phyloP scores from a whole-genome alignment of 2,888 invertebrate species.

The Drosophila tanythrix region DNA sequence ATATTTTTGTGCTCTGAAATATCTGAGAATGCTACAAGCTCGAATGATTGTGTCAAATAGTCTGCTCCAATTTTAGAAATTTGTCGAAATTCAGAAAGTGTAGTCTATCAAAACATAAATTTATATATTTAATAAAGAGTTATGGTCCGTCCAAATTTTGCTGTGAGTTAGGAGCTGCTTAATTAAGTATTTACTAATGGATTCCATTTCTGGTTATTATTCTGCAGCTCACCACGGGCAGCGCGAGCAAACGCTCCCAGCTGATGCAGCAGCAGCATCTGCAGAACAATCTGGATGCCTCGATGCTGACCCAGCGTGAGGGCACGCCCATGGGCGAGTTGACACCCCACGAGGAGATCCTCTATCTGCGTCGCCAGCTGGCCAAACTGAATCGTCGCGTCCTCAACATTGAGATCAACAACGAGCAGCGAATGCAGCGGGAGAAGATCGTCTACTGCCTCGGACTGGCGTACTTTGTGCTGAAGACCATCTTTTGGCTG shows the following conservation, averaged over 20 bases:
- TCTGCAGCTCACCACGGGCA: conserved; percentile 79
- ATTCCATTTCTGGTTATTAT: neutral
- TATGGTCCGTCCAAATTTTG: conserved; percentile 50
- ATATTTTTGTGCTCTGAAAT: neutral
- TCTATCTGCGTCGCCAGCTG: conserved; percentile 93
- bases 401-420: conserved; percentile 94
- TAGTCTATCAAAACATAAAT: neutral
- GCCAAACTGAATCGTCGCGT: conserved; percentile 94
- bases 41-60: neutral
- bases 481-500: conserved; percentile 94
- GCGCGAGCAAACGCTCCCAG: conserved; percentile 79
- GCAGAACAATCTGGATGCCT: conserved; percentile 77
- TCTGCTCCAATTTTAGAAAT: neutral
- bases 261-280: conserved; percentile 55
- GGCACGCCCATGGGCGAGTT: conserved; percentile 90
- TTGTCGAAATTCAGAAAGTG: conserved; percentile 26
- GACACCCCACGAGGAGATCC: conserved; percentile 91
- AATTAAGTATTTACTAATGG: neutral
- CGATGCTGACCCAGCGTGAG: conserved; percentile 86
- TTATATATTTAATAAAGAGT: conserved; percentile 4
- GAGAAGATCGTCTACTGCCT: conserved; percentile 94
- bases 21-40: neutral
- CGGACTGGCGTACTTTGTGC: conserved; percentile 93
- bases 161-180: conserved; percentile 27
- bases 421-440: conserved; percentile 92